Conservation (phyloP, 2,888 invertebrate species). For the Mylabris sibirica region DNA sequence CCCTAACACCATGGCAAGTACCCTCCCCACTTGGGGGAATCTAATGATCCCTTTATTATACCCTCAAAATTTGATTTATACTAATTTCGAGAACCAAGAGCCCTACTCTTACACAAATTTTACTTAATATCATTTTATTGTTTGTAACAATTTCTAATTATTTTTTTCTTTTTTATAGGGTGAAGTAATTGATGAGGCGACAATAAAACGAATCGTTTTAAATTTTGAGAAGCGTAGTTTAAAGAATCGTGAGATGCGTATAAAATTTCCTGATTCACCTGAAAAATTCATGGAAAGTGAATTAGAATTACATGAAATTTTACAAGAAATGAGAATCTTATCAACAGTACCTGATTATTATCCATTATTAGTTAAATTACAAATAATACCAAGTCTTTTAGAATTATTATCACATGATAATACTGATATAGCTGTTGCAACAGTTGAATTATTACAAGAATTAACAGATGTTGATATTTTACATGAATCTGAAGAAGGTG, state of each 20-base stretch:
- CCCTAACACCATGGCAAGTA: no score
- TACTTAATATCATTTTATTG: no score
- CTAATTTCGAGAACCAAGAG: no score
- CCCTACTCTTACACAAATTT: no score
- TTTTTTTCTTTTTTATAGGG: conserved; percentile 63
- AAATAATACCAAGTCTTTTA: conserved; percentile 88
- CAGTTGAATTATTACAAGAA: conserved; percentile 75
- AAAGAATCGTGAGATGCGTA: conserved; percentile 96
- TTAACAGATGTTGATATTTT: conserved; percentile 95
- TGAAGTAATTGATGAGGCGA: conserved; percentile 87
- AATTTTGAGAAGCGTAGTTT: conserved; percentile 94
- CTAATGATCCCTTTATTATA: no score
- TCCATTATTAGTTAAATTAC: conserved; percentile 86
- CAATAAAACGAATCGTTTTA: conserved; percentile 86
- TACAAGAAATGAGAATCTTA: conserved; percentile 90
- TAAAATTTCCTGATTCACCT: conserved; percentile 96
- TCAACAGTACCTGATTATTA: conserved; percentile 97
- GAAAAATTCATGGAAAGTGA: conserved; percentile 99
- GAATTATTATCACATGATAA: conserved; percentile 96
- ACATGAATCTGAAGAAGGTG: conserved; percentile 92
- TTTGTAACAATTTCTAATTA: conserved; percentile 9
- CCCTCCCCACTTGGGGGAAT: no score
- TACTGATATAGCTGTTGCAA: conserved; percentile 76
- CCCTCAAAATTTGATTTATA: no score
- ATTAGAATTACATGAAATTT: conserved; percentile 73